Percentiles rank a stretch among this genome's conserved stretches.
These are phyloP conservation scores for Dendropsophus ebraccatus DNA, from an alignment of 2,113 vertebrate species.

Conservation along the genomic window DNA sequence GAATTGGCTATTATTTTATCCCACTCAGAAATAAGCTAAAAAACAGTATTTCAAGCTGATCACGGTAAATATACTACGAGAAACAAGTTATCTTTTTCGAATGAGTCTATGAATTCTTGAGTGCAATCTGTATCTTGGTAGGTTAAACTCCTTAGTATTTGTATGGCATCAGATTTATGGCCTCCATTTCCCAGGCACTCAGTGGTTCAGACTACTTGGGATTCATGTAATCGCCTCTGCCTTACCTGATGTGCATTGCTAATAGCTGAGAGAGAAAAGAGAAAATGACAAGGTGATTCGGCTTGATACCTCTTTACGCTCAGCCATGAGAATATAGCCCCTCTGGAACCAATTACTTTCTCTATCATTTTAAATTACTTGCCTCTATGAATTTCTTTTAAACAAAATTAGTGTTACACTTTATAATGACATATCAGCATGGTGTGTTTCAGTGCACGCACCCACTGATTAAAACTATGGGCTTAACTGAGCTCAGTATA, in stretches of 20 bases:
- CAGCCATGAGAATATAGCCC: constrained; percentile 50
- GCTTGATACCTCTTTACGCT: constrained; percentile 53
- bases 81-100: constrained; percentile 2
- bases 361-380: constrained; percentile 53
- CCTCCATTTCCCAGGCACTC: constrained; percentile 40
- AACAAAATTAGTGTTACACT: constrained; percentile 53
- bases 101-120: not conserved
- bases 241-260: constrained; percentile 56
- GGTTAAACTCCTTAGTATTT: constrained; percentile 29
- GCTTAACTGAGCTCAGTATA: constrained; percentile 6
- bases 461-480: constrained; percentile 33
- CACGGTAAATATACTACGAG: not conserved
- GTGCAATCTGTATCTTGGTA: constrained; percentile 28
- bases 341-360: constrained; percentile 56
- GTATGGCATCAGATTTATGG: constrained; percentile 44
- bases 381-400: constrained; percentile 55
- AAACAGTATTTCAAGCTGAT: not conserved
- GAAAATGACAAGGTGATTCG: constrained; percentile 53
- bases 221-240: constrained; percentile 38
- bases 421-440: constrained; percentile 52
- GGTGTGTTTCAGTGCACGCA: constrained; percentile 32
- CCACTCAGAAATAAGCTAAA: not conserved
- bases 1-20: constrained; percentile 9
- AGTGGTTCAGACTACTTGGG: constrained; percentile 36
- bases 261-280: constrained; percentile 51